Percentiles rank a stretch among this genome's conserved stretches.
phyloP scores from a whole-genome alignment of 2,888 invertebrate species.

The Pasiphila rectangulata region DNA sequence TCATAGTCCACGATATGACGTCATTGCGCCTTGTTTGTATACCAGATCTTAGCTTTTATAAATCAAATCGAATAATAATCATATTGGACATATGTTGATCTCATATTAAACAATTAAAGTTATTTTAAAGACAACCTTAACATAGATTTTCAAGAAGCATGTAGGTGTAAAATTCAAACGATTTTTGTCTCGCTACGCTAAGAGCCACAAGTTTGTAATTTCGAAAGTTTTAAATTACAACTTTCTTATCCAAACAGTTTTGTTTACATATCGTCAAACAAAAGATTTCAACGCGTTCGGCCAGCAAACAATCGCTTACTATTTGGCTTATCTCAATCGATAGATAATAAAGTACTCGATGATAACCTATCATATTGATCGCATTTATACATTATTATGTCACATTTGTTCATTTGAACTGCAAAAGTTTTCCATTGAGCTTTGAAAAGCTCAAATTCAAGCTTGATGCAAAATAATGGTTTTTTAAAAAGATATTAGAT shows the following conservation, averaged over 20 bases:
- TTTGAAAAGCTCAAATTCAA: background rate
- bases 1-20: constrained; percentile 69
- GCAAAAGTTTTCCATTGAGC: constrained; percentile 40
- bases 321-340: constrained; percentile 48
- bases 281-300: constrained; percentile 74
- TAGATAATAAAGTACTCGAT: constrained; percentile 45
- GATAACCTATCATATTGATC: constrained; percentile 62
- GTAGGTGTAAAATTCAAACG: too few relatives aligned
- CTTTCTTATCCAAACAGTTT: too few relatives aligned
- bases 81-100: too few relatives aligned
- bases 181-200: too few relatives aligned
- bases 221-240: too few relatives aligned
- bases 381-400: constrained; percentile 57
- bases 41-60: constrained; percentile 37
- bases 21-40: constrained; percentile 45
- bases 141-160: background rate
- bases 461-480: background rate
- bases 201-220: too few relatives aligned
- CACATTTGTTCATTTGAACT: constrained; percentile 49
- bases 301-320: constrained; percentile 45
- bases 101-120: too few relatives aligned
- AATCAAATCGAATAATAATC: background rate
- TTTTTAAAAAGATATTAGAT: too few relatives aligned
- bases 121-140: too few relatives aligned
- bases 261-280: constrained; percentile 44